phyloP scores from a whole-genome alignment of 1,140 invertebrate genomes.

The Drosophila albomicans region DNA sequence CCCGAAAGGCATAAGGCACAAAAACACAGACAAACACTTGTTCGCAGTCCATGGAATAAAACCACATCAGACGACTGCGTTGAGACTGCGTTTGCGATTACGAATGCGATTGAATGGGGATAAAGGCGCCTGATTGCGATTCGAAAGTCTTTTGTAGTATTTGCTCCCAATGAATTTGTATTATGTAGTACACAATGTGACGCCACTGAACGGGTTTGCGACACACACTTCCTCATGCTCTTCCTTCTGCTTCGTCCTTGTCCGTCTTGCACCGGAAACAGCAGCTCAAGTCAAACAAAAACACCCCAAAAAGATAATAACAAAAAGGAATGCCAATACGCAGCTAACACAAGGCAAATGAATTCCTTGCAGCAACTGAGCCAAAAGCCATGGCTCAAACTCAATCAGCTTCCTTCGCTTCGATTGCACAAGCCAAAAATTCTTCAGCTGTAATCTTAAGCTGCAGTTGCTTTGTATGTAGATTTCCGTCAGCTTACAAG shows the following conservation, averaged over 20 bases:
- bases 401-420: slow-evolving; percentile 8
- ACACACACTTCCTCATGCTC: background rate
- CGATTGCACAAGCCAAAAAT: slow-evolving; percentile 6
- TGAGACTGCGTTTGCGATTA: slow-evolving; percentile 2
- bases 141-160: slow-evolving; percentile 59
- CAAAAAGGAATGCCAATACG: slow-evolving; percentile 16
- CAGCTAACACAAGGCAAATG: slow-evolving; percentile 48
- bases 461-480: slow-evolving; percentile 12
- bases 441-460: background rate
- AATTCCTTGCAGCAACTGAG: slow-evolving; percentile 38
- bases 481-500: background rate
- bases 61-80: slow-evolving; percentile 17
- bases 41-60: slow-evolving; percentile 12
- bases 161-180: slow-evolving; percentile 58
- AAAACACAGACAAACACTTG: slow-evolving; percentile 20
- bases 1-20: slow-evolving; percentile 31
- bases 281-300: slow-evolving; percentile 17
- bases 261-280: slow-evolving; percentile 23
- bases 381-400: slow-evolving; percentile 24
- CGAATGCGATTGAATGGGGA: slow-evolving; percentile 24
- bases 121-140: slow-evolving; percentile 63
- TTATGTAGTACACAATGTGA: slow-evolving; percentile 39
- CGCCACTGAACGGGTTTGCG: background rate
- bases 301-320: slow-evolving; percentile 45
- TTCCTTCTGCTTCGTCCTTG: background rate